Evolutionary conservation across 2,113 vertebrate species (phyloP).

Genomic region (Apistogramma diplotaenia): DNA sequence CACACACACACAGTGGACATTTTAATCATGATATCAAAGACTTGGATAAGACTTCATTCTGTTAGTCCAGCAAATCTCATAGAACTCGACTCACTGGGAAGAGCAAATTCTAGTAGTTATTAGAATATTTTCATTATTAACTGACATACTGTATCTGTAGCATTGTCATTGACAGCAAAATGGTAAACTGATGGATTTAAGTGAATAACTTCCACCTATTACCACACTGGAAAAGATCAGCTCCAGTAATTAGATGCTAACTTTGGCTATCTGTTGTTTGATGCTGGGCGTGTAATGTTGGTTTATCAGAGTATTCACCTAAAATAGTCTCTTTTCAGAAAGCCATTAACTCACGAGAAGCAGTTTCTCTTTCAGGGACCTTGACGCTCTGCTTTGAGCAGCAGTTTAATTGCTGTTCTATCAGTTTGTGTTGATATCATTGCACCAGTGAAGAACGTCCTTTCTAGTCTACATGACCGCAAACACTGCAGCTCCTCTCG

Average conservation of each 20-base stretch:
- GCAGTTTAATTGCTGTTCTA: background rate
- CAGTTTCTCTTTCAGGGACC: background rate
- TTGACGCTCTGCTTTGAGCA: background rate
- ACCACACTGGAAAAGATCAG: background rate
- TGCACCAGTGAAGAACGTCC: conserved; percentile 38
- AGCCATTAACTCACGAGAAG: background rate
- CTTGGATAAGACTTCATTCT: background rate
- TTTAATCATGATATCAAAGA: background rate
- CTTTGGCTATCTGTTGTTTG: background rate
- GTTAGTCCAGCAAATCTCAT: background rate
- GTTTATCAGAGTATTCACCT: background rate
- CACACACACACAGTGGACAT: no score
- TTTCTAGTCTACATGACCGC: conserved; percentile 39
- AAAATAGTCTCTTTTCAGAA: background rate
- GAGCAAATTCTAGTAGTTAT: no score
- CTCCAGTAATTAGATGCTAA: background rate
- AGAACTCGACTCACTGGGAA: no score
- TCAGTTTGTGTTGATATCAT: conserved; percentile 15
- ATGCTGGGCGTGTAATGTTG: background rate
- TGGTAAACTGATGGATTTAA: background rate
- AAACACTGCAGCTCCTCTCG: conserved; percentile 54
- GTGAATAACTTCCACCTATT: background rate
- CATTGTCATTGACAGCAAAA: background rate
- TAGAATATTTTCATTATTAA: no score
- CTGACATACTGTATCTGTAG: background rate